Conservation (phyloP, 2,888 invertebrate species). For the Drosophila anomelani region DNA sequence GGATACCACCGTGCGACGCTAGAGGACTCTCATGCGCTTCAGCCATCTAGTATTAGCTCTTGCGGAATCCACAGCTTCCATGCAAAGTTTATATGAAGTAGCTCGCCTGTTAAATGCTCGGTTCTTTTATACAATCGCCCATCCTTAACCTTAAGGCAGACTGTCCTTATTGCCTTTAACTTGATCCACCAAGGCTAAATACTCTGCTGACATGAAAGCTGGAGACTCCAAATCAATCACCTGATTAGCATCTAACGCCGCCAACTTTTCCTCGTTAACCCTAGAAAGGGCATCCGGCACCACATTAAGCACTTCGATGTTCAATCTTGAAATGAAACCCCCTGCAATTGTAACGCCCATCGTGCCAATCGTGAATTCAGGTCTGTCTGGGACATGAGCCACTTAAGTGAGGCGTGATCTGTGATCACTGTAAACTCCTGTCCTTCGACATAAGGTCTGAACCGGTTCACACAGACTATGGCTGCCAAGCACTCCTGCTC, state of each 20-base stretch:
- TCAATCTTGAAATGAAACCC: not conserved
- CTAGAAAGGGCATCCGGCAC: too few relatives aligned
- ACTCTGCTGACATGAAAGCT: too few relatives aligned
- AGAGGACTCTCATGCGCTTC: not conserved
- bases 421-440: too few relatives aligned
- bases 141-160: not conserved
- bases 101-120: not conserved
- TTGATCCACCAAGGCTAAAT: too few relatives aligned
- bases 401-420: too few relatives aligned
- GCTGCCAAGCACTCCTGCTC: not conserved
- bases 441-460: too few relatives aligned
- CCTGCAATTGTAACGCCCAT: not conserved
- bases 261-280: too few relatives aligned
- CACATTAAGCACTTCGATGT: too few relatives aligned
- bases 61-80: not conserved
- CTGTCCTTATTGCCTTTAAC: not conserved
- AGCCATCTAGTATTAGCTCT: not conserved
- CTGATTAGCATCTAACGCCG: too few relatives aligned
- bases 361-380: not conserved
- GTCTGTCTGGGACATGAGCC: not conserved
- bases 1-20: not conserved
- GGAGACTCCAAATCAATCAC: too few relatives aligned
- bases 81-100: not conserved
- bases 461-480: too few relatives aligned
- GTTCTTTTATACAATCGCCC: not conserved